phyloP scores from a whole-genome alignment of 2,888 invertebrate species.

The Catotricha subobsoleta region DNA sequence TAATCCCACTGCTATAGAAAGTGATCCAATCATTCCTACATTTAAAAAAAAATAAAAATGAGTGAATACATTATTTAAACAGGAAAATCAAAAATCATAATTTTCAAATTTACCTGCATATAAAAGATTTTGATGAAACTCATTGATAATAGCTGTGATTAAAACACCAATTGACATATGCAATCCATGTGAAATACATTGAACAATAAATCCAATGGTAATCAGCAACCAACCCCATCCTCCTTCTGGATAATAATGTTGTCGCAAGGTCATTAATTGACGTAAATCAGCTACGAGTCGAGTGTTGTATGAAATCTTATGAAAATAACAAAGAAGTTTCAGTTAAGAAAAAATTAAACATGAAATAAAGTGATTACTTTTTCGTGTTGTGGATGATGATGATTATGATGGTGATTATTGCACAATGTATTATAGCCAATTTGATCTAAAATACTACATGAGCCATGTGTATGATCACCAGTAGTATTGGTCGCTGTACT shows the following conservation, averaged over 20 bases:
- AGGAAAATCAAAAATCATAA: background rate
- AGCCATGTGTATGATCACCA: conserved; percentile 8
- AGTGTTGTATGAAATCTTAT: conserved; percentile 7
- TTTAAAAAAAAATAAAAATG: conserved; percentile 19
- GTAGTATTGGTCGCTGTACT: conserved; percentile 1
- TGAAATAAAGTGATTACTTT: background rate
- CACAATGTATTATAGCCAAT: conserved; percentile 3
- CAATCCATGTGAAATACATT: conserved; percentile 55
- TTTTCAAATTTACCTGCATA: conserved; percentile 2
- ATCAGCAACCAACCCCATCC: conserved; percentile 76
- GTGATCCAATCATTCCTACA: conserved; percentile 70
- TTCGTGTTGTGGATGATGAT: conserved; percentile 5
- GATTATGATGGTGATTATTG: background rate
- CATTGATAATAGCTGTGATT: conserved; percentile 22
- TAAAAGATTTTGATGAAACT: conserved; percentile 5
- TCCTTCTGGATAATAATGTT: conserved; percentile 72
- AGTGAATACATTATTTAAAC: no score
- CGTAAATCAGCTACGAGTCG: conserved; percentile 9
- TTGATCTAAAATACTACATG: conserved; percentile 10
- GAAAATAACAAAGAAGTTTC: background rate
- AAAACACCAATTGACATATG: conserved; percentile 41
- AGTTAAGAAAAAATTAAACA: background rate
- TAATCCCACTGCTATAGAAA: conserved; percentile 60
- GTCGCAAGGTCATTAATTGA: conserved; percentile 15
- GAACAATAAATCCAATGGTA: conserved; percentile 50